phyloP scores from a whole-genome alignment of 1,140 invertebrate genomes.

The Trachymyrmex septentrionalis region DNA sequence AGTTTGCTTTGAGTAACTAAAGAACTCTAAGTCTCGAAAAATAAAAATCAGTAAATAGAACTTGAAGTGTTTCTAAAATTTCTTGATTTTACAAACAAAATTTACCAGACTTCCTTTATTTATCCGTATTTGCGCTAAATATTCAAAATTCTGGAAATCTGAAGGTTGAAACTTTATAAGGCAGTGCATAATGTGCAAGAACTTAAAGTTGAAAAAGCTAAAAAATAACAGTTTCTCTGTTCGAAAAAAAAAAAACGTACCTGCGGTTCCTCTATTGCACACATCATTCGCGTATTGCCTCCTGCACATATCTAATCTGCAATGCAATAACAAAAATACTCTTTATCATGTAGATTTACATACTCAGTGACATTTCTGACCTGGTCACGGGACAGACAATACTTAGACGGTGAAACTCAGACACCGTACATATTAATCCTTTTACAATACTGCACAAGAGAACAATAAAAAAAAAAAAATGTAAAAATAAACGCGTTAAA shows the following conservation, averaged over 20 bases:
- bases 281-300: constrained; percentile 96
- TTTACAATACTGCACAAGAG: constrained; percentile 13
- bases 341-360: constrained; percentile 79
- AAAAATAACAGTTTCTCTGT: constrained; percentile 41
- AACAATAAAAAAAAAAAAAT: background rate
- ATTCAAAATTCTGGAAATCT: background rate
- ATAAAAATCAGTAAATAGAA: constrained; percentile 4
- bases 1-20: constrained; percentile 4
- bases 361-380: constrained; percentile 56
- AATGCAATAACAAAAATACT: constrained; percentile 87
- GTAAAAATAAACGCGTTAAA: background rate
- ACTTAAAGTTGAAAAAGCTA: constrained; percentile 26
- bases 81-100: background rate
- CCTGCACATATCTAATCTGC: constrained; percentile 99
- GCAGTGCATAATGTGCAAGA: constrained; percentile 60
- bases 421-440: constrained; percentile 20
- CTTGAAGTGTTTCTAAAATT: background rate
- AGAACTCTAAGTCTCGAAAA: background rate
- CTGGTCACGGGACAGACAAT: constrained; percentile 80
- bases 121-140: background rate
- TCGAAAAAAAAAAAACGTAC: constrained; percentile 88
- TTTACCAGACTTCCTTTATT: background rate
- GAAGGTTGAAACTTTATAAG: constrained; percentile 53
- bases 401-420: constrained; percentile 2
- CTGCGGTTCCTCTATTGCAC: constrained; percentile 99